Base-by-base conservation (phyloP, 2,113 vertebrate species). In the Nycticryphes semicollaris region DNA sequence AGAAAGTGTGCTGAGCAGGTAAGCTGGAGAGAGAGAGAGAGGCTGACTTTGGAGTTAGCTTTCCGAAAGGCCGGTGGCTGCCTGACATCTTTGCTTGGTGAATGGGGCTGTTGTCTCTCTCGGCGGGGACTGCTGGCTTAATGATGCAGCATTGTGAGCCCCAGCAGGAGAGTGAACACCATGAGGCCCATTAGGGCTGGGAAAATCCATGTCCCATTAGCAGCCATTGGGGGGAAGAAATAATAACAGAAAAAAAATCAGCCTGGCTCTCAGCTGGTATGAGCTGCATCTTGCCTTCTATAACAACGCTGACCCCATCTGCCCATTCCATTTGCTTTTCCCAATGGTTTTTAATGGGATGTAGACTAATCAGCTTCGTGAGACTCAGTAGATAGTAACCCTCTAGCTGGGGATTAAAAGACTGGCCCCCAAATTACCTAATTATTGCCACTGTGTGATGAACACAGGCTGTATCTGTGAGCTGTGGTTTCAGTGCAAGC, bases 151-250 rank as follows among this genome's bases (percentile, higher is more conserved):
- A 81, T 64, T 96, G 78, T 97, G 92, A 93, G 95, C 76, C 89
- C 90, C 82, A 72, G 76, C 85, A 89, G 87, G 85, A 95, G 72
- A 82, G 92, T 50, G 80, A 97, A 64, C 89, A 64, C 94, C 95
- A 91, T 75, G 97, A 95, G 92, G 95, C 95, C 95, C 95, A 97
- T 96, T 97, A 80, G 85, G 64, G 96, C 85, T 96, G 82, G 96
- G 90, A 95, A 97, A 88, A 97, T 86, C 90, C 78, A 94, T 93
- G 94, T 94, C 88, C 96, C 84, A 95, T 93, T 92, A 91, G 91
- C 77, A 96, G 92, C 91, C 91, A 57, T 88, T 89, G 19, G 69
- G 89, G 78, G 79, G 59, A 15, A 63, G 54, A 88, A 67, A 77
- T 77, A 95, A 73, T 83, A 96, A 84, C 54, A 82, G 75, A 50